Conservation (phyloP, 2,797 vertebrate species). For the Microhierax caerulescens region DNA sequence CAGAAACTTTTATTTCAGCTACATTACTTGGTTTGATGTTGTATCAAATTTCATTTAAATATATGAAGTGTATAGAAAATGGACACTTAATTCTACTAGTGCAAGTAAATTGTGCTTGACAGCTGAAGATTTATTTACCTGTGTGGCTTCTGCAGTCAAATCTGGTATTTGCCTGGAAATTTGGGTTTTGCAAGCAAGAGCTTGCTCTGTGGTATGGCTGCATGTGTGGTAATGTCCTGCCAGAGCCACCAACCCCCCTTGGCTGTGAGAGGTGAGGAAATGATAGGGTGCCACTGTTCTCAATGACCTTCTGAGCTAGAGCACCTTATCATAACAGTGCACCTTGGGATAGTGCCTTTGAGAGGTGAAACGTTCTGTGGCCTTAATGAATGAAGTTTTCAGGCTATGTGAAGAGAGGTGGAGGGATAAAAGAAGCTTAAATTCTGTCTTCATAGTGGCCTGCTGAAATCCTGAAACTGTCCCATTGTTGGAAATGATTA, state of each 20-base stretch:
- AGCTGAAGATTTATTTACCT: not conserved
- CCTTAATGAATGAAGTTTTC: not conserved
- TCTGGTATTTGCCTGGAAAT: not conserved
- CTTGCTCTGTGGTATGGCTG: not conserved
- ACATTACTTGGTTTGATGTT: not conserved
- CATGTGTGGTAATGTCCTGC: not conserved
- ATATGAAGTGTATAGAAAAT: fast-evolving
- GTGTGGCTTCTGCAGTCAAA: not conserved
- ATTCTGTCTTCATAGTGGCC: not conserved
- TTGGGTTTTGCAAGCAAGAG: not conserved
- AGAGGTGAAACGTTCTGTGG: not conserved
- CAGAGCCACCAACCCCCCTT: not conserved
- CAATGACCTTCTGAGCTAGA: conserved; percentile 21
- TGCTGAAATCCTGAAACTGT: not conserved
- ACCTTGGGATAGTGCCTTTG: not conserved
- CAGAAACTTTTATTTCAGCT: not conserved
- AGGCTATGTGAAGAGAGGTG: not conserved
- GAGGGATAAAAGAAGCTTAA: not conserved
- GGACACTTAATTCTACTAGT: not conserved
- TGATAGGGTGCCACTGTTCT: not conserved
- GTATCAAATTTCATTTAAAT: not conserved
- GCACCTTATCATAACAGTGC: not conserved
- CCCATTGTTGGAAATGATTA: not conserved
- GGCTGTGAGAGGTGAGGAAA: not conserved
- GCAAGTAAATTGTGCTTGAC: not conserved